Evolutionary conservation across 2,113 vertebrate genomes (phyloP).

Genomic region (Clupea harengus): DNA sequence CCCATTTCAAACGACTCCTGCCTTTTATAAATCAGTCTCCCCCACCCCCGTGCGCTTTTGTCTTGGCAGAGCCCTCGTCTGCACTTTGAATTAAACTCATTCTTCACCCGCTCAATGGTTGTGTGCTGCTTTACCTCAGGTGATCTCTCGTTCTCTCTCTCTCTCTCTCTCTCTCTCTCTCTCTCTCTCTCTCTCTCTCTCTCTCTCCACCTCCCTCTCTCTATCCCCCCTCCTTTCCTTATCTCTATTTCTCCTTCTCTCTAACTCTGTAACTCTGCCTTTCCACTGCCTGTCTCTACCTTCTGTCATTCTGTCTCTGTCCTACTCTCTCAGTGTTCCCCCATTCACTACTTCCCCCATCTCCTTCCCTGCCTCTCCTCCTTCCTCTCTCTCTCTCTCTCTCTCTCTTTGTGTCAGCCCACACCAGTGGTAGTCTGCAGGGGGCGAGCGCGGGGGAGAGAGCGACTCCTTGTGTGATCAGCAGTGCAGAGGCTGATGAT

Average conservation of each 20-base stretch:
- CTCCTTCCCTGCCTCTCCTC: neutral
- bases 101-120: conserved; percentile 20
- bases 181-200: conserved; percentile 2
- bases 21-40: neutral
- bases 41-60: neutral
- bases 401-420: neutral
- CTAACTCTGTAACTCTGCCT: neutral
- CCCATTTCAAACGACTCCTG: neutral
- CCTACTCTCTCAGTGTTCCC: too few species aligned
- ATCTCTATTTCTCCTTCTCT: conserved; percentile 17
- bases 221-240: neutral
- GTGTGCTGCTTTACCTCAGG: conserved; percentile 6
- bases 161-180: neutral
- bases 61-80: neutral
- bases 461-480: neutral
- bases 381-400: too few species aligned
- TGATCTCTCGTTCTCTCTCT: neutral
- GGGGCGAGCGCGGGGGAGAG: neutral
- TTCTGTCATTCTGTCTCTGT: too few species aligned
- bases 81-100: conserved; percentile 13
- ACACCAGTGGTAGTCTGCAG: neutral
- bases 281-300: too few species aligned
- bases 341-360: neutral
- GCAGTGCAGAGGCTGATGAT: neutral
- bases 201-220: conserved; percentile 8